Evolutionary conservation across 2,888 invertebrate genomes (phyloP).

Genomic region (Erannis defoliaria): DNA sequence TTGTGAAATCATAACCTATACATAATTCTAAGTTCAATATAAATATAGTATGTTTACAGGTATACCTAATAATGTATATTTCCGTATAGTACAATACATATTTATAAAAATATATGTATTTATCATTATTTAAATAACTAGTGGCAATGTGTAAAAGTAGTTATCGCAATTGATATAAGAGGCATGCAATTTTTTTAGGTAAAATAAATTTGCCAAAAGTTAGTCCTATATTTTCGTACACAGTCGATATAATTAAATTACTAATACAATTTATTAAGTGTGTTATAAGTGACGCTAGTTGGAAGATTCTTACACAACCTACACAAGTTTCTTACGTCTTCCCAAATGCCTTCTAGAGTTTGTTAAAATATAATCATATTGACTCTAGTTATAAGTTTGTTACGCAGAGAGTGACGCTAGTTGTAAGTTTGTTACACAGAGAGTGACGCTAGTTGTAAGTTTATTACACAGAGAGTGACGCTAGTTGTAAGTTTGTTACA

Average conservation of each 20-base stretch:
- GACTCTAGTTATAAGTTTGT: too few relatives aligned
- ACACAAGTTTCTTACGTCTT: not conserved
- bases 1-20: not conserved
- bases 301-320: not conserved
- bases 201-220: not conserved
- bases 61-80: not conserved
- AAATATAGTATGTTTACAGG: not conserved
- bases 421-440: too few relatives aligned
- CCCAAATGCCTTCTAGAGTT: not conserved
- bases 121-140: constrained; percentile 40
- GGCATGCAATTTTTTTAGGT: constrained; percentile 29
- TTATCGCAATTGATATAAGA: constrained; percentile 8
- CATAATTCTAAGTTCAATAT: not conserved
- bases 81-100: constrained; percentile 18
- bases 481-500: not conserved
- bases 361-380: not conserved
- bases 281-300: not conserved
- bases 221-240: not conserved
- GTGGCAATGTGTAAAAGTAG: constrained; percentile 51
- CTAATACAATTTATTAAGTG: not conserved
- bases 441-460: too few relatives aligned
- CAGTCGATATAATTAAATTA: not conserved
- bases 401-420: too few relatives aligned
- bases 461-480: not conserved
- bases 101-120: constrained; percentile 36